These are phyloP conservation scores for Polydrusus cervinus DNA, from an alignment of 2,888 invertebrate species.

Conservation along the genomic window DNA sequence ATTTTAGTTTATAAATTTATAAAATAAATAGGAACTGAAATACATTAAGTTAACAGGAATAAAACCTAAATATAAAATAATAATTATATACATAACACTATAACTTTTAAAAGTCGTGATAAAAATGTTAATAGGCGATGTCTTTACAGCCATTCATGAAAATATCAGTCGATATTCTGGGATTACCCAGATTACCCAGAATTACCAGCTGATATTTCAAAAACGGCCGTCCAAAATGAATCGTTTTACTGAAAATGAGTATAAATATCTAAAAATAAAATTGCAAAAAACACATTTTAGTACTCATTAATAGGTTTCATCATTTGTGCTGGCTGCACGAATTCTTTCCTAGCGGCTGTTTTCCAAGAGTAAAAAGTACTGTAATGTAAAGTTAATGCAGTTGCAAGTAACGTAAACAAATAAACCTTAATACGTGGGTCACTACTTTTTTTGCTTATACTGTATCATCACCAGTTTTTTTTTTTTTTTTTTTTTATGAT, in stretches of 20 bases:
- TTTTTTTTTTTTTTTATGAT: too few relatives aligned
- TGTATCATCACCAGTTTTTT: too few relatives aligned
- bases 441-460: neutral
- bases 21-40: too few relatives aligned
- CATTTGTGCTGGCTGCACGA: too few relatives aligned
- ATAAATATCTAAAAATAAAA: constrained; percentile 15
- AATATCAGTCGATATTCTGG: constrained; percentile 94
- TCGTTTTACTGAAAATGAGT: constrained; percentile 17
- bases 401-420: neutral
- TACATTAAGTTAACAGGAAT: too few relatives aligned
- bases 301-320: neutral
- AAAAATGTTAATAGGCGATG: constrained; percentile 59
- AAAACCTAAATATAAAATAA: neutral
- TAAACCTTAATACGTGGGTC: neutral
- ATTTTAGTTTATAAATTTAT: too few relatives aligned
- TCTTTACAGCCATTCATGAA: constrained; percentile 67
- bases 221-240: constrained; percentile 65
- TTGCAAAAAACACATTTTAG: neutral
- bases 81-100: neutral
- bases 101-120: constrained; percentile 22
- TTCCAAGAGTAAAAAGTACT: too few relatives aligned
- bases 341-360: too few relatives aligned
- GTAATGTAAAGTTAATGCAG: too few relatives aligned
- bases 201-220: constrained; percentile 99
- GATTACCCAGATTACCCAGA: constrained; percentile 82